Conservation (phyloP, 2,797 vertebrate species). For the Channallabes apus region DNA sequence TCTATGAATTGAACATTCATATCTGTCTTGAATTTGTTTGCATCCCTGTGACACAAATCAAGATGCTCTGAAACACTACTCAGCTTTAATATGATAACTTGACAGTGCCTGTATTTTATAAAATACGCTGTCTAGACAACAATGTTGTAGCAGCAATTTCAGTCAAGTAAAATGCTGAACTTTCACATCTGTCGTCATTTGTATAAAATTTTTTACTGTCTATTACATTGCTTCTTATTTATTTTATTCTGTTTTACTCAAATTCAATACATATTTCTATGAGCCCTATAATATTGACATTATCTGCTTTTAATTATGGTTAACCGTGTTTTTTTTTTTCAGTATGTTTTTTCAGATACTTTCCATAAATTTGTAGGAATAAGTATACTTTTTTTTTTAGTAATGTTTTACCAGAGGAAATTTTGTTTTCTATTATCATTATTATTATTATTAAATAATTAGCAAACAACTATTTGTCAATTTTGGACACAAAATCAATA, state of each 20-base stretch:
- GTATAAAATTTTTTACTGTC: conserved; percentile 64
- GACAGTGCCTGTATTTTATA: conserved; percentile 59
- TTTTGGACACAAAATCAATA: background rate
- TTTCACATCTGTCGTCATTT: conserved; percentile 70
- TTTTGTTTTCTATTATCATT: background rate
- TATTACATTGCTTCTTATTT: conserved; percentile 66
- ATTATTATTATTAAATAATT: too few species aligned
- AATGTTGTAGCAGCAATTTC: conserved; percentile 61
- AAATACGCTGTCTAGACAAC: conserved; percentile 66
- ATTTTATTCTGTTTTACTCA: conserved; percentile 66
- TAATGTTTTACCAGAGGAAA: background rate
- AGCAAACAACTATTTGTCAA: too few species aligned
- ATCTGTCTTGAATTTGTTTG: conserved; percentile 8
- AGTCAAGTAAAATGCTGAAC: conserved; percentile 65
- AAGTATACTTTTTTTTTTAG: background rate
- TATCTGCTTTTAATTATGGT: conserved; percentile 52
- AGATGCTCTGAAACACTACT: conserved; percentile 44
- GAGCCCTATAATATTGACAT: conserved; percentile 64
- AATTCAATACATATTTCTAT: conserved; percentile 63
- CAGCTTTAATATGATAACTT: conserved; percentile 56
- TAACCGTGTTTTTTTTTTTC: conserved; percentile 55
- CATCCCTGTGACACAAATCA: conserved; percentile 42
- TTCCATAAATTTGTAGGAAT: conserved; percentile 5
- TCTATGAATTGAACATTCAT: background rate
- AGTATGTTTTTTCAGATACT: background rate